These are phyloP conservation scores for Nudaria mundana DNA, from an alignment of 2,888 invertebrate genomes.

Conservation along the genomic window DNA sequence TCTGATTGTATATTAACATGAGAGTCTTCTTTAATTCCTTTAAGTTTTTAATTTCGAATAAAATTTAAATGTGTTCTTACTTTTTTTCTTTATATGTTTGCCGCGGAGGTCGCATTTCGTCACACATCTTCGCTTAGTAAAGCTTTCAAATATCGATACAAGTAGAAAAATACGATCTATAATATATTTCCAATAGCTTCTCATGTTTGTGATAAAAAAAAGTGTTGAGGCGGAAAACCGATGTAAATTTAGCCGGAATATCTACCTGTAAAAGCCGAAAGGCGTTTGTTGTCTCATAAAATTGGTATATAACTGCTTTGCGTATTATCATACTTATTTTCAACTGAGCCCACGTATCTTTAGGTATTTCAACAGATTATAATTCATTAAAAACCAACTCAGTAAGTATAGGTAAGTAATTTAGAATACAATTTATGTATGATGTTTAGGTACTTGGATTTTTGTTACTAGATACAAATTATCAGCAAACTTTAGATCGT, in stretches of 20 bases:
- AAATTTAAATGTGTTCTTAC: conserved; percentile 30
- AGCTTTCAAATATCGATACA: conserved; percentile 23
- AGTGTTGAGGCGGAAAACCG: conserved; percentile 42
- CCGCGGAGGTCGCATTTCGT: conserved; percentile 32
- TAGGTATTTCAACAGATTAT: conserved; percentile 57
- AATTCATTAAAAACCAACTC: conserved; percentile 65
- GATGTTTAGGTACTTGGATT: no score
- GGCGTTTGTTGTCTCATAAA: conserved; percentile 72
- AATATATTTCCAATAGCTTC: conserved; percentile 14
- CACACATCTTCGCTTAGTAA: conserved; percentile 14
- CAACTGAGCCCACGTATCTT: conserved; percentile 45
- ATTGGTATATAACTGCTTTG: conserved; percentile 69
- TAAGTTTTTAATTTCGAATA: conserved; percentile 40
- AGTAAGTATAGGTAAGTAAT: no score
- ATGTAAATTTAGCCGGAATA: conserved; percentile 45
- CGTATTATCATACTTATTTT: conserved; percentile 68
- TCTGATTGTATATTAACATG: conserved; percentile 39
- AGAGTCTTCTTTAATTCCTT: conserved; percentile 47
- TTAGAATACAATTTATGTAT: no score
- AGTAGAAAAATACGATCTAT: conserved; percentile 14
- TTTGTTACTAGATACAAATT: conserved; percentile 33
- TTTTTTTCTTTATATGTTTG: conserved; percentile 34
- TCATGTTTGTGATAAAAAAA: conserved; percentile 26
- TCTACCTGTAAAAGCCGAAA: conserved; percentile 52
- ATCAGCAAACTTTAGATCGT: no score